A percentile compares a stretch with the other conserved stretches of the same genome.
Evolutionary conservation across 2,888 invertebrate species (phyloP).

Genomic region (Dynastes maya): DNA sequence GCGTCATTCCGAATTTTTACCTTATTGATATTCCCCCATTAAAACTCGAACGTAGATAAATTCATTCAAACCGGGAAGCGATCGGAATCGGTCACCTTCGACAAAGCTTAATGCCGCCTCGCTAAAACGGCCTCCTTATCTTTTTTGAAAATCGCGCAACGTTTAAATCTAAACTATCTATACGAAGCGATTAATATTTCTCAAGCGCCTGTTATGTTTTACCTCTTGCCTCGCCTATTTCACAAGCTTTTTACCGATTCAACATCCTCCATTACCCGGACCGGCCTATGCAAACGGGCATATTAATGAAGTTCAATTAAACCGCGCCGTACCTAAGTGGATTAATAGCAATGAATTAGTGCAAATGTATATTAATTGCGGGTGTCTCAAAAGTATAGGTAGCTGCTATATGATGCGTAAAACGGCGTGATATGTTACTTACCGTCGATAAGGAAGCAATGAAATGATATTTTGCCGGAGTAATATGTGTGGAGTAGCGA

Average conservation of each 20-base stretch:
- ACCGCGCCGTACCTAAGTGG: slow-evolving; percentile 13
- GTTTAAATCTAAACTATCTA: slow-evolving; percentile 25
- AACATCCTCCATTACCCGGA: slow-evolving; percentile 1
- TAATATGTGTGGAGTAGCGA: not conserved
- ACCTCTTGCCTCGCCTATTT: slow-evolving; percentile 1
- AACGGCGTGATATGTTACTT: slow-evolving; percentile 28
- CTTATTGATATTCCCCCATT: slow-evolving; percentile 26
- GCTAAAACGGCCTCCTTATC: not conserved
- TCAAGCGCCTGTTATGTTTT: not conserved
- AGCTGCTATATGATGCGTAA: slow-evolving; percentile 24
- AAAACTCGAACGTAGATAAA: slow-evolving; percentile 6
- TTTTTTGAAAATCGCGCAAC: slow-evolving; percentile 6
- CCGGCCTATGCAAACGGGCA: not conserved
- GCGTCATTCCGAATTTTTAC: slow-evolving; percentile 17
- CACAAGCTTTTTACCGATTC: not conserved
- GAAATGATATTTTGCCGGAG: not conserved
- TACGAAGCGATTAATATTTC: slow-evolving; percentile 11
- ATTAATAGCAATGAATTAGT: slow-evolving; percentile 30
- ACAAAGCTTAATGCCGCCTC: slow-evolving; percentile 3
- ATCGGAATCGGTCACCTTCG: slow-evolving; percentile 14
- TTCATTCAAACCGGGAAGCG: slow-evolving; percentile 1
- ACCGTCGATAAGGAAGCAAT: slow-evolving; percentile 27
- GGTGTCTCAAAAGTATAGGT: slow-evolving; percentile 2
- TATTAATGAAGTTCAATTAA: slow-evolving; percentile 21
- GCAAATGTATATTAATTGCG: slow-evolving; percentile 38